phyloP scores from a whole-genome alignment of 2,797 vertebrate species.

The Mus minutoides region DNA sequence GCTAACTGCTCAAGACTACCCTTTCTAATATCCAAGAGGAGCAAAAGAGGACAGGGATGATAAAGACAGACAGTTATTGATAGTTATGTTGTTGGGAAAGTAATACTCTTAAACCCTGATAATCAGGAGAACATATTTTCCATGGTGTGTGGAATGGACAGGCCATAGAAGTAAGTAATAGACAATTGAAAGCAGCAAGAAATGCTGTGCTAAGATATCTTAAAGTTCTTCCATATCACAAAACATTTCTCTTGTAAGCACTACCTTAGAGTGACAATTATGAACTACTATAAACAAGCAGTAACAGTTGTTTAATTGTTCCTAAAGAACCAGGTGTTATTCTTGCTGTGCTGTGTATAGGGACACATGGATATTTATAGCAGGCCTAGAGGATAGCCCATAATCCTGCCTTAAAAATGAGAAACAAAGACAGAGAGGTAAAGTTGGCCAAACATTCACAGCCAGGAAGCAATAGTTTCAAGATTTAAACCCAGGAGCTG shows the following conservation, averaged over 20 bases:
- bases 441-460: not conserved
- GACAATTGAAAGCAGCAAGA: not conserved
- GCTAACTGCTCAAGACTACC: not conserved
- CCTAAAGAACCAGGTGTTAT: not conserved
- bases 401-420: not conserved
- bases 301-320: not conserved
- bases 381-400: not conserved
- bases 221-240: not conserved
- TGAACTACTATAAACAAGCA: not conserved
- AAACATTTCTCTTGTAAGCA: not conserved
- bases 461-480: not conserved
- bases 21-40: not conserved
- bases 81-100: not conserved
- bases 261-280: not conserved
- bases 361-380: not conserved
- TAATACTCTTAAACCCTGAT: slow-evolving; percentile 48
- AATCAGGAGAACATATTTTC: not conserved
- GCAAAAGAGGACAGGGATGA: not conserved
- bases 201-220: not conserved
- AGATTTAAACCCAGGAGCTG: not conserved
- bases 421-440: not conserved
- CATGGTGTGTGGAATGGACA: not conserved
- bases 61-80: not conserved
- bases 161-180: not conserved
- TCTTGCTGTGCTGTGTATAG: not conserved